Base-by-base conservation (phyloP, 2,888 invertebrate genomes). In the Cremastinae sp. region DNA sequence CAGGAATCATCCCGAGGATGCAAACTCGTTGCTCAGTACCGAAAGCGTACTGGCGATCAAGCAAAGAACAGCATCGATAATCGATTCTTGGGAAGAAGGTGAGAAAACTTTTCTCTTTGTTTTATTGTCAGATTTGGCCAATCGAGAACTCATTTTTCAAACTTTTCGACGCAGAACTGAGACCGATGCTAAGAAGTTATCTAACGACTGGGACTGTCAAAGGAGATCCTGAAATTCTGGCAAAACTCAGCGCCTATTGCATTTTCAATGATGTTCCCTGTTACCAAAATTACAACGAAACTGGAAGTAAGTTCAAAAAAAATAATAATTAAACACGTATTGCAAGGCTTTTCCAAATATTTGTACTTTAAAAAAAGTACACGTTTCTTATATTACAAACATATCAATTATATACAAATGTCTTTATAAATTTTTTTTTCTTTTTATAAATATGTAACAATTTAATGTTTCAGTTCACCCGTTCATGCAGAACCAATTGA, bases 41-140 rank as follows among this genome's bases (percentile, higher is more conserved):
- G 94, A 94, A 82, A 92, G 92, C 84, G 91, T 93, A 0, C 83
- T 93, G 0, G 91, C 94, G 0, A 91, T 94, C 51, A 91, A 92
- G 71, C 94, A 94, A 82, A 91, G 91, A 83, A 90, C 93, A 0
- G 87, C 90, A 0, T 84, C 85, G 14, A 88, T 92, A 9, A 91
- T 94, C 62, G 93, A 93, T 82, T 82, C 83, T 10, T 93, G 93
- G 92, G 93, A 94, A 84, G 73, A 86, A 65, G 90, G 90, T 90
- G 79, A 80, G 78, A 47, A 53, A 22, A 51, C 10, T 14, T 45
- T 45, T 14, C 7, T 45, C 2, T 4, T 45, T 45, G 1, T 14
- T 38, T 47, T n/a, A n/a, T n/a, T n/a, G n/a, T n/a, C n/a, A n/a
- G n/a, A n/a, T n/a, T n/a, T n/a, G n/a, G n/a, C n/a, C n/a, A n/a